Conservation (phyloP, 1,140 invertebrate genomes). For the Camponotus floridanus region DNA sequence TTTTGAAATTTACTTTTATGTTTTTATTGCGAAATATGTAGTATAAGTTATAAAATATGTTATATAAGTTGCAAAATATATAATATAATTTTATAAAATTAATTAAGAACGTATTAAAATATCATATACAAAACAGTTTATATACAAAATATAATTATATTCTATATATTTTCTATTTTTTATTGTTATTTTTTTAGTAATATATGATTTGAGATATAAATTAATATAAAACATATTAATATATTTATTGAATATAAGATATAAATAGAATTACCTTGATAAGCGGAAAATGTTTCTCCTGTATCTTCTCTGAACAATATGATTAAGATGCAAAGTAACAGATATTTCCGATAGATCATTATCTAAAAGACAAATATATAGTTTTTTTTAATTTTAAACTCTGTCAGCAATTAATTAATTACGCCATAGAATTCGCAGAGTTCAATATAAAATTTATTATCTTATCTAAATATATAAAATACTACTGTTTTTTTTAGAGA, state of each 20-base stretch:
- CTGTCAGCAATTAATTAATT: background rate
- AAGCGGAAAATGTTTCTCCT: background rate
- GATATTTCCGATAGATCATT: too few species aligned
- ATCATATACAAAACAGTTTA: background rate
- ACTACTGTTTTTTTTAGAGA: background rate
- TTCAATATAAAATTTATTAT: too few species aligned
- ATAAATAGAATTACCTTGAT: slow-evolving; percentile 32
- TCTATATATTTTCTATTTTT: background rate
- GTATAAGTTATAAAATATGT: too few species aligned
- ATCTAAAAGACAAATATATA: background rate
- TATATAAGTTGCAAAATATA: background rate
- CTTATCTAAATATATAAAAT: too few species aligned
- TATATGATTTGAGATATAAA: background rate
- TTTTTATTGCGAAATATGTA: too few species aligned
- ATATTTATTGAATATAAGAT: background rate
- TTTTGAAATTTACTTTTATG: background rate
- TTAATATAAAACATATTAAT: background rate
- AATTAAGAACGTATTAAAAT: background rate
- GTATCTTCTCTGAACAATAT: background rate
- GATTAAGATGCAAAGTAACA: background rate
- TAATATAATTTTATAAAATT: background rate
- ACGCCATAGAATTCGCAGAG: background rate
- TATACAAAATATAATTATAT: background rate
- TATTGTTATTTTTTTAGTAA: background rate
- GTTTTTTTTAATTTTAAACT: background rate